Evolutionary conservation across 2,888 invertebrate species (phyloP).

Genomic region (Lasius fuliginosus): DNA sequence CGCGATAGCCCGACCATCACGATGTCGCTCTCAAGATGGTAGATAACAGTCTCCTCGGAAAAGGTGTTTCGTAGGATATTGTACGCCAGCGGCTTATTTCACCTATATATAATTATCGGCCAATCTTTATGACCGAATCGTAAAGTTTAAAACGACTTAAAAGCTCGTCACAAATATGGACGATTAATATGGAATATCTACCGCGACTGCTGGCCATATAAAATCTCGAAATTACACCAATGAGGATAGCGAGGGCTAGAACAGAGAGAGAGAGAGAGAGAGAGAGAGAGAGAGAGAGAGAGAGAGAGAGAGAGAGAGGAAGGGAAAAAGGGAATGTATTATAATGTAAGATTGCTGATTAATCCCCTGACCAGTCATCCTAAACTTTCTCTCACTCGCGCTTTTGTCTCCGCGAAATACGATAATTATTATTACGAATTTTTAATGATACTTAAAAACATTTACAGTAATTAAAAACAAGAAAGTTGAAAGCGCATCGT

Average conservation of each 20-base stretch:
- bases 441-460: conserved; percentile 78
- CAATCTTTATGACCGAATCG: conserved; percentile 80
- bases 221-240: conserved; percentile 73
- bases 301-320: background rate
- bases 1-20: conserved; percentile 32
- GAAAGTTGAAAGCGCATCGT: conserved; percentile 50
- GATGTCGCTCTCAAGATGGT: conserved; percentile 18
- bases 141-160: conserved; percentile 78
- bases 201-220: conserved; percentile 61
- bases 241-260: conserved; percentile 13
- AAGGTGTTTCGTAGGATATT: conserved; percentile 54
- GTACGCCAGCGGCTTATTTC: conserved; percentile 77
- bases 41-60: conserved; percentile 8
- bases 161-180: conserved; percentile 75
- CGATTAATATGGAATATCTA: conserved; percentile 75
- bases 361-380: conserved; percentile 30
- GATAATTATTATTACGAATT: conserved; percentile 75
- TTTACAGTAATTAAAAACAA: conserved; percentile 62
- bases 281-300: too few relatives aligned
- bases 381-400: conserved; percentile 36
- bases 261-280: too few relatives aligned
- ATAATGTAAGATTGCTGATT: conserved; percentile 59
- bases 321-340: conserved; percentile 66
- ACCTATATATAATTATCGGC: conserved; percentile 79
- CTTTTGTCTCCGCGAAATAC: conserved; percentile 69